phyloP scores from a whole-genome alignment of 1,140 invertebrate species.

The Drosophila mauritiana region DNA sequence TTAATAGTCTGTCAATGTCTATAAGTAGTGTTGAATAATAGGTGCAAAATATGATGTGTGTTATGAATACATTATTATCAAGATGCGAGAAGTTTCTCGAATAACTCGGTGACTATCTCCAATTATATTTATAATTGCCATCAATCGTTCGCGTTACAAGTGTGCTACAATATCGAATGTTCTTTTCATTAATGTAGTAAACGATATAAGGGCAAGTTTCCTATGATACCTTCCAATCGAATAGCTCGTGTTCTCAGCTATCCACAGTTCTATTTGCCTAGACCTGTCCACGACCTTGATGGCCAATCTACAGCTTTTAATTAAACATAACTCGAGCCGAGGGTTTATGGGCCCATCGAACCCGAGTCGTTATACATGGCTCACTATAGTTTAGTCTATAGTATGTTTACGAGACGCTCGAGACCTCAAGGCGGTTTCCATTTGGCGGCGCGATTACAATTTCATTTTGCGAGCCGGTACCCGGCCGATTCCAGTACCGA shows the following conservation, averaged over 20 bases:
- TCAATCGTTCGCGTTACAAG: not conserved
- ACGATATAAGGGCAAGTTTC: no score
- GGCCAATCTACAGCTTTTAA: conserved; percentile 39
- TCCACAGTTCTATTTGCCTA: not conserved
- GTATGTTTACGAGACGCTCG: conserved; percentile 21
- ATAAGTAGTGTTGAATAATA: not conserved
- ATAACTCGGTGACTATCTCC: no score
- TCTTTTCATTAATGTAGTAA: not conserved
- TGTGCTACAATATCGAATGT: not conserved
- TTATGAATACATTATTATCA: not conserved
- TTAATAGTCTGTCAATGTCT: conserved; percentile 1
- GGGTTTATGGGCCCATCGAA: conserved; percentile 44
- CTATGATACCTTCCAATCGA: not conserved
- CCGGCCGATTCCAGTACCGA: conserved; percentile 1
- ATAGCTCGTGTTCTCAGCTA: not conserved
- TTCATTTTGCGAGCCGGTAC: conserved; percentile 6
- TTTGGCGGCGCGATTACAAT: conserved; percentile 15
- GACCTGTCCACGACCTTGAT: conserved; percentile 21
- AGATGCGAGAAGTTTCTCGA: not conserved
- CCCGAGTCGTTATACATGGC: conserved; percentile 6
- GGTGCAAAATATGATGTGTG: conserved; percentile 2
- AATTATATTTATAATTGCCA: not conserved
- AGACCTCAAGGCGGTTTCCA: conserved; percentile 14
- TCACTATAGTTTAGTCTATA: conserved; percentile 3
- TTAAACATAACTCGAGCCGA: conserved; percentile 43